Percentiles rank a stretch among this genome's conserved stretches.
phyloP scores from a whole-genome alignment of 2,888 invertebrate species.

The Diarsia mendica region DNA sequence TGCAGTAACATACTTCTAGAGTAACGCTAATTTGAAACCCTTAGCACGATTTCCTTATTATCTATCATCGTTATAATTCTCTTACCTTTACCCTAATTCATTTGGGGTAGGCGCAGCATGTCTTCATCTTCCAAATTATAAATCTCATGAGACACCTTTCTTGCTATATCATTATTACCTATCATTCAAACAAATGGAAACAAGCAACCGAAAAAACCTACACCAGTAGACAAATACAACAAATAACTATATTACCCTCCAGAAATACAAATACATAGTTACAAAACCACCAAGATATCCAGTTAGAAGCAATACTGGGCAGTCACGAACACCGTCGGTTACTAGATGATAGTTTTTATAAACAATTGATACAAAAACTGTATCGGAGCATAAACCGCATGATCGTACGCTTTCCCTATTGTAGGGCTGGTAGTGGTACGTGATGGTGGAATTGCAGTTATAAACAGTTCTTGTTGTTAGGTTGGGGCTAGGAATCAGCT shows the following conservation, averaged over 20 bases:
- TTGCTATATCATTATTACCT: too few relatives aligned
- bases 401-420: constrained; percentile 76
- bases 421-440: constrained; percentile 60
- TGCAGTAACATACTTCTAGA: neutral
- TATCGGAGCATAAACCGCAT: constrained; percentile 82
- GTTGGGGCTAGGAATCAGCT: constrained; percentile 29
- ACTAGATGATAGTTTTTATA: constrained; percentile 81
- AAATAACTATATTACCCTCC: constrained; percentile 46
- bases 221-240: constrained; percentile 31
- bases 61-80: too few relatives aligned
- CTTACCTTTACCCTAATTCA: too few relatives aligned
- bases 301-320: constrained; percentile 72
- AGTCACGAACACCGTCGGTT: constrained; percentile 82
- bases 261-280: constrained; percentile 15
- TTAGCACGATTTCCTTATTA: too few relatives aligned
- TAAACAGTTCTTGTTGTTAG: constrained; percentile 42
- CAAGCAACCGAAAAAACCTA: constrained; percentile 11
- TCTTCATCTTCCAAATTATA: too few relatives aligned
- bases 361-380: constrained; percentile 80
- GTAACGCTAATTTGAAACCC: neutral
- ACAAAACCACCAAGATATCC: constrained; percentile 60
- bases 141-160: too few relatives aligned
- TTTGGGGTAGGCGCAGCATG: too few relatives aligned
- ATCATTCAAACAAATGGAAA: constrained; percentile 12
- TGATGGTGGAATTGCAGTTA: constrained; percentile 62